Conservation (phyloP, 2,113 vertebrate genomes). For the Columba janthina region DNA sequence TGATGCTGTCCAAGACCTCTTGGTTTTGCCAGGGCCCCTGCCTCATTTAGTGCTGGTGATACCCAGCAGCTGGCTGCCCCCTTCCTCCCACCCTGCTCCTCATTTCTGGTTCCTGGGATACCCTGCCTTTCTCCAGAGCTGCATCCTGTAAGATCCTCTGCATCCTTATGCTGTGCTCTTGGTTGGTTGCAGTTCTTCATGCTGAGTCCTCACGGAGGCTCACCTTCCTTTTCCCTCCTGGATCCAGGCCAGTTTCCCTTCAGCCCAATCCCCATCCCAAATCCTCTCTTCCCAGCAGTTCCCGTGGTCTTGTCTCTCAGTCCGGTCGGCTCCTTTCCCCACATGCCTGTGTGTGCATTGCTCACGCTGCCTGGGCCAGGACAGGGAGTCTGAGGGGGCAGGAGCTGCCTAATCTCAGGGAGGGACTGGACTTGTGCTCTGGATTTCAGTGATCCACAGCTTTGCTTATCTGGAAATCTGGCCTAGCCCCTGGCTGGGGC, state of each 20-base stretch:
- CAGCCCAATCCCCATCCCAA: background rate
- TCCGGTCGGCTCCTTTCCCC: background rate
- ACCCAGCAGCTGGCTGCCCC: background rate
- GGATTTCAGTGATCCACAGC: background rate
- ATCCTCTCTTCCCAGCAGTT: background rate
- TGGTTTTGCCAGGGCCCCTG: background rate
- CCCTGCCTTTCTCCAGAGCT: background rate
- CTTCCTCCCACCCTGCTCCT: background rate
- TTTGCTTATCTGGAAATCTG: conserved; percentile 30
- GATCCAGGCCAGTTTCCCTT: background rate
- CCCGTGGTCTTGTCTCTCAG: background rate
- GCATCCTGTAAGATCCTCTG: background rate
- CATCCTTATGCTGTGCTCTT: background rate
- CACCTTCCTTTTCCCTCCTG: background rate
- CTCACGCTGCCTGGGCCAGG: background rate
- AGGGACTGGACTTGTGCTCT: background rate
- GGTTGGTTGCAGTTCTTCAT: background rate
- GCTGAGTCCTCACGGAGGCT: background rate
- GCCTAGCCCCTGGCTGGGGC: background rate
- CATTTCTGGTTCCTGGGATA: background rate
- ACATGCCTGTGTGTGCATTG: background rate
- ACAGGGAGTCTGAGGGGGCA: background rate
- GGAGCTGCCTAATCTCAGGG: background rate
- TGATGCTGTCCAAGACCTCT: background rate
- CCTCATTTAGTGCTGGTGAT: background rate